Conservation (phyloP, 2,797 vertebrate genomes). For the Pempheris klunzingeri region DNA sequence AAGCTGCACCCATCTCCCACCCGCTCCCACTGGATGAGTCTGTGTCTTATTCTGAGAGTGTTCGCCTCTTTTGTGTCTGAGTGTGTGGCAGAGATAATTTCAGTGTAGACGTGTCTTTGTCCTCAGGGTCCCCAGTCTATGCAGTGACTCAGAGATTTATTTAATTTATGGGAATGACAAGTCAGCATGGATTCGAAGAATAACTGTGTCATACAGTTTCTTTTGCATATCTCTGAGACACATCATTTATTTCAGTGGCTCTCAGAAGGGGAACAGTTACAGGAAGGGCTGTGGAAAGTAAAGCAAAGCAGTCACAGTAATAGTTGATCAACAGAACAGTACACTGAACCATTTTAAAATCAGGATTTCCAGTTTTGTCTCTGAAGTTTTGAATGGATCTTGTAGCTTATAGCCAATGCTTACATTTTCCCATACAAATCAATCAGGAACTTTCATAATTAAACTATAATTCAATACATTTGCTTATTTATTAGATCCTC, state of each 20-base stretch:
- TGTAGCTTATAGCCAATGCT: background rate
- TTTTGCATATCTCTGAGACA: constrained; percentile 35
- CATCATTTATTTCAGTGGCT: constrained; percentile 40
- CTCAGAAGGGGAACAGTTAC: background rate
- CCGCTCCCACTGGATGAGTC: constrained; percentile 42
- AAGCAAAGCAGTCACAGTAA: background rate
- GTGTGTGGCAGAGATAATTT: constrained; percentile 45
- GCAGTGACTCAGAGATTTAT: constrained; percentile 53
- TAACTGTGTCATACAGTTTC: constrained; percentile 52
- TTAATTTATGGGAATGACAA: constrained; percentile 54
- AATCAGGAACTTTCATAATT: constrained; percentile 73
- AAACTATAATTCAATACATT: constrained; percentile 77
- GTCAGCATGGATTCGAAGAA: constrained; percentile 44
- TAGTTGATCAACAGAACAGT: background rate
- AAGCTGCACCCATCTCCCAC: constrained; percentile 76
- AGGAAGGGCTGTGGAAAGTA: constrained; percentile 10
- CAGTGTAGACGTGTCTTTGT: constrained; percentile 26
- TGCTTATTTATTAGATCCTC: constrained; percentile 81
- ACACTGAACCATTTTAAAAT: background rate
- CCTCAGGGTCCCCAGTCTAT: constrained; percentile 6
- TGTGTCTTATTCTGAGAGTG: constrained; percentile 29
- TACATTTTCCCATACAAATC: constrained; percentile 67
- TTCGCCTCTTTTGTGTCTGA: constrained; percentile 45
- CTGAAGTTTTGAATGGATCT: constrained; percentile 17
- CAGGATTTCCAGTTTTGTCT: constrained; percentile 1